phyloP scores from a whole-genome alignment of 2,797 vertebrate species.

The Channa striata region DNA sequence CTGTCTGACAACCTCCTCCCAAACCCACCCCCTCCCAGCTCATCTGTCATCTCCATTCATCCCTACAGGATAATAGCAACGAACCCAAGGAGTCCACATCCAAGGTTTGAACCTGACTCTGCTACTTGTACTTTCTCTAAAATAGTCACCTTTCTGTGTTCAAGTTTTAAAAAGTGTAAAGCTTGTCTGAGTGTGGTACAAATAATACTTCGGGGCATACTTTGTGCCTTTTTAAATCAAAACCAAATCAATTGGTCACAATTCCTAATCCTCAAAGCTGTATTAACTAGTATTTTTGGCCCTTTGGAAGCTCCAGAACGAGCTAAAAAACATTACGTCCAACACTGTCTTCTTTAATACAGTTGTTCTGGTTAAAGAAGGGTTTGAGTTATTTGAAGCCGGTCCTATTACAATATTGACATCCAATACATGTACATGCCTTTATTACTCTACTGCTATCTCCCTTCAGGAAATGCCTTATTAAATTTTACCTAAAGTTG shows the following conservation, averaged over 20 bases:
- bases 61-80: conserved; percentile 99
- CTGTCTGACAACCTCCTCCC: conserved; percentile 95
- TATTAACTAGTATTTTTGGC: not conserved
- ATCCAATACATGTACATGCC: no score
- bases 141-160: conserved; percentile 19
- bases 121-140: conserved; percentile 20
- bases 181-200: not conserved
- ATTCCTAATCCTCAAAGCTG: no score
- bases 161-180: no score
- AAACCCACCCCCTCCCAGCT: conserved; percentile 93
- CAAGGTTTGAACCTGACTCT: conserved; percentile 92
- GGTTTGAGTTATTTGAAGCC: no score
- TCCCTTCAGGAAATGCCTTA: no score
- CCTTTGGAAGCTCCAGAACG: not conserved
- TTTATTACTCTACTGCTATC: no score
- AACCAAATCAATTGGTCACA: no score
- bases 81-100: conserved; percentile 98
- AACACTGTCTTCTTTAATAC: not conserved
- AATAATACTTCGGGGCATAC: no score
- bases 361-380: no score
- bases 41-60: conserved; percentile 99
- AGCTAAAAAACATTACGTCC: not conserved
- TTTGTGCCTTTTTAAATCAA: no score
- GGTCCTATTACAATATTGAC: no score
- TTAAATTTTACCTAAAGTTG: no score